These are phyloP conservation scores for Brachypalpus laphriformis DNA, from an alignment of 2,888 invertebrate species.

Conservation along the genomic window DNA sequence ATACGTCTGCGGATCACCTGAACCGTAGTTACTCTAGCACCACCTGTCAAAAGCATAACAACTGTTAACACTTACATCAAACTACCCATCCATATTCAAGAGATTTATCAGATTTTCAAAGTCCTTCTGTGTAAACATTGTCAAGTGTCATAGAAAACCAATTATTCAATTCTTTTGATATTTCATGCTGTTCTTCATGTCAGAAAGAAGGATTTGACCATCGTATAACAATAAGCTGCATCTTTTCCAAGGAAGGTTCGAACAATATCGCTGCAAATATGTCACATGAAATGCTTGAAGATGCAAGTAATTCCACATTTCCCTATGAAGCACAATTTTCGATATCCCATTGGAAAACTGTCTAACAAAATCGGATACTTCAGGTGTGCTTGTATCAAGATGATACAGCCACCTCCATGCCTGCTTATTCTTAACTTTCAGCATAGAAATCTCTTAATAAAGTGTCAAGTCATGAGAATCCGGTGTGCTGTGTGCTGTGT, in stretches of 20 bases:
- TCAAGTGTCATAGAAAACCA: conserved; percentile 34
- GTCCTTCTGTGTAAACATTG: background rate
- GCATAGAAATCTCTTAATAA: conserved; percentile 44
- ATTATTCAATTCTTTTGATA: conserved; percentile 48
- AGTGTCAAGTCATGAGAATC: conserved; percentile 46
- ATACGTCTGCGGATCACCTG: too few relatives aligned
- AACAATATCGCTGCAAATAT: conserved; percentile 23
- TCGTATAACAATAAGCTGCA: conserved; percentile 33
- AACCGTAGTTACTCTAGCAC: too few relatives aligned
- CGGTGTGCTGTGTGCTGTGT: background rate
- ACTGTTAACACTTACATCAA: too few relatives aligned
- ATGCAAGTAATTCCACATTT: background rate
- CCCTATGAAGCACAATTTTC: background rate
- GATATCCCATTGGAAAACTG: background rate
- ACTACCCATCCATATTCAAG: background rate
- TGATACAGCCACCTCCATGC: background rate
- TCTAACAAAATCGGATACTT: background rate
- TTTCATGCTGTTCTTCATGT: background rate
- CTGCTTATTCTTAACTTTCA: background rate
- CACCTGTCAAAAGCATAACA: too few relatives aligned
- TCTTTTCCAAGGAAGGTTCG: conserved; percentile 20
- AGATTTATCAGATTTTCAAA: background rate
- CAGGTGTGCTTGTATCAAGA: background rate
- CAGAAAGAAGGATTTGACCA: background rate
- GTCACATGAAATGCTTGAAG: conserved; percentile 2